Evolutionary conservation across 2,888 invertebrate genomes (phyloP).

Genomic region (Drosophila affinis): DNA sequence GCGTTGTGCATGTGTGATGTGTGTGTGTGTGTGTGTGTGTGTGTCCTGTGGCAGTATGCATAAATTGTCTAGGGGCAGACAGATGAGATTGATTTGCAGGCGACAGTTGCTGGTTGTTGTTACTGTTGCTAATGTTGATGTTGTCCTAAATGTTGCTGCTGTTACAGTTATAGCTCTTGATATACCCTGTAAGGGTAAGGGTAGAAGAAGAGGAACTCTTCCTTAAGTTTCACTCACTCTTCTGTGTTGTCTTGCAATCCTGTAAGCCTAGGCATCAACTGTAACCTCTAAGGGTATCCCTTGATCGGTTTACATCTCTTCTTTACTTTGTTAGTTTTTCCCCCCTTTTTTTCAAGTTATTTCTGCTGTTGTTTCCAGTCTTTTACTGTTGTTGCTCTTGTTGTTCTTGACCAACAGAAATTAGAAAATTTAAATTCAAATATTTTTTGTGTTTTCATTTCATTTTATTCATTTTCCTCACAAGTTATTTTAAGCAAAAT

Average conservation of each 20-base stretch:
- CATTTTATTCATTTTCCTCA: conserved; percentile 38
- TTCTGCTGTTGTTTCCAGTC: conserved; percentile 16
- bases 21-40: conserved; percentile 4
- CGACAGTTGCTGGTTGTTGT: conserved; percentile 62
- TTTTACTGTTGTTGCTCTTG: not conserved
- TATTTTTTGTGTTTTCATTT: conserved; percentile 45
- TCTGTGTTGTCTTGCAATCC: too few relatives aligned
- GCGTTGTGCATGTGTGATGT: conserved; percentile 1
- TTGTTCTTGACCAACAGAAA: conserved; percentile 44
- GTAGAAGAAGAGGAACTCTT: too few relatives aligned
- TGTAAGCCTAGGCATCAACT: too few relatives aligned
- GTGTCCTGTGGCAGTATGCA: conserved; percentile 55
- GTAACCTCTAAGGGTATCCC: not conserved
- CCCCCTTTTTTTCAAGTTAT: not conserved
- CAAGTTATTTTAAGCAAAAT: conserved; percentile 52
- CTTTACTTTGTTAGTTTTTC: not conserved
- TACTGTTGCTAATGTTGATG: conserved; percentile 51
- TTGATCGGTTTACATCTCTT: not conserved
- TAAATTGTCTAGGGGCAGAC: conserved; percentile 72
- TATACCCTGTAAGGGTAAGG: conserved; percentile 6
- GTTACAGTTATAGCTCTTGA: conserved; percentile 21
- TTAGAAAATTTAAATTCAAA: conserved; percentile 72
- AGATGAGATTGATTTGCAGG: conserved; percentile 79
- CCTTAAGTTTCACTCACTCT: too few relatives aligned
- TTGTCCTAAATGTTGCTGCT: conserved; percentile 27